Evolutionary conservation across 2,888 invertebrate genomes (phyloP).

Genomic region (Matsumyia berberina): DNA sequence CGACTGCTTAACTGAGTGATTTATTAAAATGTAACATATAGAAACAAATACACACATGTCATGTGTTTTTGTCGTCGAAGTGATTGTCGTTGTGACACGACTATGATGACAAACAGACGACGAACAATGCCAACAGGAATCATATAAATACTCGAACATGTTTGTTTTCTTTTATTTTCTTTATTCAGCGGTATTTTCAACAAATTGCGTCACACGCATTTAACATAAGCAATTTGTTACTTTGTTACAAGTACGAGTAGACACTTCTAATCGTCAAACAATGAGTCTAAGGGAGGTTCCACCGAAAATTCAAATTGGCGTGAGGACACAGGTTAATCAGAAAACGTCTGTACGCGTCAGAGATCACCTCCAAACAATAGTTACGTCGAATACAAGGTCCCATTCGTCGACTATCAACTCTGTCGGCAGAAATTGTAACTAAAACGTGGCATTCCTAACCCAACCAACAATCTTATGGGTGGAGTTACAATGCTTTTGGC

Average conservation of each 20-base stretch:
- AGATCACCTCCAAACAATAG: too few relatives aligned
- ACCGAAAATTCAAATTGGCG: background rate
- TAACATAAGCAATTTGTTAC: background rate
- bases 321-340: too few relatives aligned
- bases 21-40: conserved; percentile 57
- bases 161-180: background rate
- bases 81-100: conserved; percentile 42
- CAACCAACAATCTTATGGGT: too few relatives aligned
- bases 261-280: background rate
- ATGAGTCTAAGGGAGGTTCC: background rate
- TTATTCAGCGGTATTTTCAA: conserved; percentile 2
- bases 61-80: conserved; percentile 15
- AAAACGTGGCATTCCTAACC: too few relatives aligned
- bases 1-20: conserved; percentile 61
- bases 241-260: background rate
- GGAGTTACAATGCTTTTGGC: too few relatives aligned
- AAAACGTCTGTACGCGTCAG: too few relatives aligned
- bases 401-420: too few relatives aligned
- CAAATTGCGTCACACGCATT: conserved; percentile 28
- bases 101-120: conserved; percentile 11
- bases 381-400: too few relatives aligned
- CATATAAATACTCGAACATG: background rate
- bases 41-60: conserved; percentile 4
- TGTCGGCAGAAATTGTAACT: too few relatives aligned
- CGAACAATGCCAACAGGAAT: conserved; percentile 58